phyloP scores from a whole-genome alignment of 2,888 invertebrate genomes.

The Blastobasis lacticolella region DNA sequence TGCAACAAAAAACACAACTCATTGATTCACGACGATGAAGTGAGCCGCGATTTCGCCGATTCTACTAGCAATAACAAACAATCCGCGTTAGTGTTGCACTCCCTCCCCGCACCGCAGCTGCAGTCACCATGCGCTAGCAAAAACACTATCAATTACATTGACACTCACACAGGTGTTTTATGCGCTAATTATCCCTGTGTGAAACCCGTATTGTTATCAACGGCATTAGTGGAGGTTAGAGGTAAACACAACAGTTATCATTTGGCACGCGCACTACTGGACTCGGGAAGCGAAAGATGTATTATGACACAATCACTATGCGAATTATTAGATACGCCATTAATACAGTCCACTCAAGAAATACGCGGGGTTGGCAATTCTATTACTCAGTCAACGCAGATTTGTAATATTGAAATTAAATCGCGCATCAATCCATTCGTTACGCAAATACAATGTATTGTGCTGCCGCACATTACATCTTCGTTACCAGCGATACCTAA shows the following conservation, averaged over 20 bases:
- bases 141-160: not conserved
- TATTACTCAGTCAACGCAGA: not conserved
- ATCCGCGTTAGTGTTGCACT: not conserved
- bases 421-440: too few species aligned
- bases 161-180: not conserved
- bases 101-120: not conserved
- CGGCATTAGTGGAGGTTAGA: slow-evolving; percentile 1
- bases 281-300: slow-evolving; percentile 5
- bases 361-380: slow-evolving; percentile 9
- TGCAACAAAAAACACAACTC: slow-evolving; percentile 1
- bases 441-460: not conserved
- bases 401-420: too few species aligned
- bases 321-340: slow-evolving; percentile 5
- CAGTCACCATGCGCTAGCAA: not conserved
- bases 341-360: slow-evolving; percentile 13
- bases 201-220: slow-evolving; percentile 1
- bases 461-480: slow-evolving; percentile 3
- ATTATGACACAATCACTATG: slow-evolving; percentile 9
- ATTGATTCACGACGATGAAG: not conserved
- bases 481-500: slow-evolving; percentile 10
- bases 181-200: not conserved
- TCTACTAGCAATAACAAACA: too few species aligned
- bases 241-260: not conserved
- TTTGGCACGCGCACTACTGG: slow-evolving; percentile 3
- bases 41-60: not conserved